A percentile compares a stretch with the other conserved stretches of the same genome.
phyloP scores from a whole-genome alignment of 2,888 invertebrate genomes.

The Aporophyla nigra region DNA sequence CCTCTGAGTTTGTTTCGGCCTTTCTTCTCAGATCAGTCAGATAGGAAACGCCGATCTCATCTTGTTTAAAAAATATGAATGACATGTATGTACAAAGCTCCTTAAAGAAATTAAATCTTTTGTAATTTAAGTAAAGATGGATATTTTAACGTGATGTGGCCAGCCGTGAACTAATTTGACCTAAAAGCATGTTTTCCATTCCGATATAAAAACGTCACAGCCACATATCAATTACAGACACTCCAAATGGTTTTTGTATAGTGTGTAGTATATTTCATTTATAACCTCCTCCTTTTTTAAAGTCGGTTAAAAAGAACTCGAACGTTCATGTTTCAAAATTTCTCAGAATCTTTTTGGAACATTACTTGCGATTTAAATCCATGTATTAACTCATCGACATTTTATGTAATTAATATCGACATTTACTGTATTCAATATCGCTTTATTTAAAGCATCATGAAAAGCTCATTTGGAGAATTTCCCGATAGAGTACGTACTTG shows the following conservation, averaged over 20 bases:
- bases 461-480: background rate
- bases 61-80: too few species aligned
- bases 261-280: background rate
- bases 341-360: slow-evolving; percentile 4
- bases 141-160: background rate
- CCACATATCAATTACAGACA: background rate
- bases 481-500: background rate
- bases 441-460: background rate
- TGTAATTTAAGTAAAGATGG: background rate
- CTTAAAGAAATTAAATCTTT: too few species aligned
- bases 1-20: too few species aligned
- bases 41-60: too few species aligned
- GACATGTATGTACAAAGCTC: too few species aligned
- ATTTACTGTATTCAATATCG: background rate
- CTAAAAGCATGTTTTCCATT: slow-evolving; percentile 27
- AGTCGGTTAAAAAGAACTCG: slow-evolving; percentile 5
- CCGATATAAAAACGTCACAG: slow-evolving; percentile 5
- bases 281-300: too few species aligned
- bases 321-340: slow-evolving; percentile 14
- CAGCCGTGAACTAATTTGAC: background rate
- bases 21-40: too few species aligned
- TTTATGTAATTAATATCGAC: slow-evolving; percentile 9
- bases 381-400: background rate
- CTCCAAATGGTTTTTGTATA: slow-evolving; percentile 16
- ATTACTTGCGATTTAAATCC: background rate